phyloP scores from a whole-genome alignment of 2,797 vertebrate genomes.

The Mycteria americana region DNA sequence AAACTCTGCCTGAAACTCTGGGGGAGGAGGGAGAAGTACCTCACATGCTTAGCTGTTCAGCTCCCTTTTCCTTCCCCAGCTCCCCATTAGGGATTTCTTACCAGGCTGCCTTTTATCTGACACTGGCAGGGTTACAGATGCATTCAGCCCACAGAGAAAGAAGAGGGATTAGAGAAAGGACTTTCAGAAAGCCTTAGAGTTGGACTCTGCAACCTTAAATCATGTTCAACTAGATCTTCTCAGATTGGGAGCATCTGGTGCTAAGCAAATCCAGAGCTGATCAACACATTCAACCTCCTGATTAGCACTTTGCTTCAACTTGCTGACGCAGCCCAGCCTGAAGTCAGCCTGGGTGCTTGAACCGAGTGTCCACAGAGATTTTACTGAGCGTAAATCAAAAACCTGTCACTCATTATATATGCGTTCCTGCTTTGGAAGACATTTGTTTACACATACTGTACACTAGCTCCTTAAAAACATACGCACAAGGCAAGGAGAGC shows the following conservation, averaged over 20 bases:
- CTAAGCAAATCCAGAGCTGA: slow-evolving; percentile 61
- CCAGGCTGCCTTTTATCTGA: slow-evolving; percentile 70
- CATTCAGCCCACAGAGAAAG: slow-evolving; percentile 66
- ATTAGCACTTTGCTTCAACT: slow-evolving; percentile 56
- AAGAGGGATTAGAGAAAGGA: slow-evolving; percentile 63
- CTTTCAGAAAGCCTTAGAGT: slow-evolving; percentile 57
- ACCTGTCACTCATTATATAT: slow-evolving; percentile 27
- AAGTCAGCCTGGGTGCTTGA: slow-evolving; percentile 53
- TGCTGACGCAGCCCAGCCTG: slow-evolving; percentile 57
- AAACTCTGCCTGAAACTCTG: slow-evolving; percentile 60
- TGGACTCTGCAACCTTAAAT: slow-evolving; percentile 61
- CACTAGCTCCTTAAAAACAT: slow-evolving; percentile 40
- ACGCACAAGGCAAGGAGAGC: not conserved
- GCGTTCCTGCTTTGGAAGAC: slow-evolving; percentile 47
- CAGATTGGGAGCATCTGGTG: slow-evolving; percentile 62
- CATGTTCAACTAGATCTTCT: slow-evolving; percentile 60
- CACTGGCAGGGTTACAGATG: slow-evolving; percentile 70
- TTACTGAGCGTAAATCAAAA: slow-evolving; percentile 47
- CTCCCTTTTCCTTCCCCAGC: slow-evolving; percentile 46
- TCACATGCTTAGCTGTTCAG: slow-evolving; percentile 30
- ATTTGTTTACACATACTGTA: slow-evolving; percentile 55
- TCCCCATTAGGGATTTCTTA: slow-evolving; percentile 61
- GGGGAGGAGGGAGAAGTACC: slow-evolving; percentile 47
- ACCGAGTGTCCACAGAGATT: not conserved
- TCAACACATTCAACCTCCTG: slow-evolving; percentile 58